Conservation (phyloP, 2,888 invertebrate species). For the Podotricha telesiphe region DNA sequence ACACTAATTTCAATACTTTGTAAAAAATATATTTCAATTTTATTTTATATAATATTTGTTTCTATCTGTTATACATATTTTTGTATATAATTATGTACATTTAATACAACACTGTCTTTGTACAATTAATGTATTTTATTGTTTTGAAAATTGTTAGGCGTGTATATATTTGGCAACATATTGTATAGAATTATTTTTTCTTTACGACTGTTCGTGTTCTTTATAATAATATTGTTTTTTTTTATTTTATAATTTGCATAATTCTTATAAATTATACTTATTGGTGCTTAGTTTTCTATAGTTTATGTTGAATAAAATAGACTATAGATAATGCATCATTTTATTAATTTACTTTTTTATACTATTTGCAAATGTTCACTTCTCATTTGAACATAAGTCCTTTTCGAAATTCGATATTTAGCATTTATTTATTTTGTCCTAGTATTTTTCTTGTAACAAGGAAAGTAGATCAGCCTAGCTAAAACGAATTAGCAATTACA, state of each 20-base stretch:
- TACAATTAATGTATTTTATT: conserved; percentile 23
- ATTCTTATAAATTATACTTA: conserved; percentile 29
- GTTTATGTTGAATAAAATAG: neutral
- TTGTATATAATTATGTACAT: conserved; percentile 9
- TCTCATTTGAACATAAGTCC: conserved; percentile 7
- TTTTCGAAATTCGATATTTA: conserved; percentile 36
- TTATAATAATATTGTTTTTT: conserved; percentile 14
- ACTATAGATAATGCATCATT: conserved; percentile 1
- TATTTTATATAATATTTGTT: conserved; percentile 6
- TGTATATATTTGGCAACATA: conserved; percentile 31
- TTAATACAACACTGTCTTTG: conserved; percentile 8
- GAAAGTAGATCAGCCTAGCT: conserved; percentile 53
- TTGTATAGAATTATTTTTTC: conserved; percentile 28
- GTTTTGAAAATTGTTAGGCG: conserved; percentile 21
- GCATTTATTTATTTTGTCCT: conserved; percentile 48
- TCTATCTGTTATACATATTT: conserved; percentile 5
- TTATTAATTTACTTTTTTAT: conserved; percentile 16
- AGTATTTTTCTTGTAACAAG: conserved; percentile 49
- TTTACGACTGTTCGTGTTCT: conserved; percentile 17
- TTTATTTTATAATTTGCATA: conserved; percentile 23
- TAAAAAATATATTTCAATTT: neutral
- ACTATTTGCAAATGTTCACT: conserved; percentile 12
- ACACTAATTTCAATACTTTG: neutral
- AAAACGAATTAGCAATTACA: conserved; percentile 62
- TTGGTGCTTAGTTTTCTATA: conserved; percentile 35